Percentiles rank a stretch among this genome's conserved stretches.
Conservation (phyloP, 2,113 vertebrate genomes). For the Mandrillus leucophaeus region DNA sequence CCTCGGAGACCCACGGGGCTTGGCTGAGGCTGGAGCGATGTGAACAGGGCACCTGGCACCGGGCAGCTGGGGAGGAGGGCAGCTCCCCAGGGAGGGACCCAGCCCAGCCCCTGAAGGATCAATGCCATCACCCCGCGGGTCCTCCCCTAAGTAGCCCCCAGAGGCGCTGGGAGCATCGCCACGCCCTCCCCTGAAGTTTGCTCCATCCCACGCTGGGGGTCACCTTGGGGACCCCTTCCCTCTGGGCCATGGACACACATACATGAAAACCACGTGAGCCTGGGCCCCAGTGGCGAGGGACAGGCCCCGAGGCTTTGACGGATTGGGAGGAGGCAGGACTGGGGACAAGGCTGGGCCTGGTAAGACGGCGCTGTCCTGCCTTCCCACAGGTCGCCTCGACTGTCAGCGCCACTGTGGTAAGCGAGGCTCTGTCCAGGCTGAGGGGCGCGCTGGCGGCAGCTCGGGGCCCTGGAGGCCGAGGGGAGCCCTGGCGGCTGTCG, state of each 20-base stretch:
- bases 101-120: neutral
- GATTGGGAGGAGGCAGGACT: neutral
- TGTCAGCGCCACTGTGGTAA: slow-evolving; percentile 79
- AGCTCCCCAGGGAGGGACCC: neutral
- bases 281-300: neutral
- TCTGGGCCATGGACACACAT: neutral
- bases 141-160: too few relatives aligned
- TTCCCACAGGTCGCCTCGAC: slow-evolving; percentile 61
- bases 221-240: neutral
- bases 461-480: neutral
- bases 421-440: neutral
- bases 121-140: neutral
- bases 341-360: neutral
- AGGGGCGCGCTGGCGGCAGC: fast-evolving
- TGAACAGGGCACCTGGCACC: neutral
- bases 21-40: neutral
- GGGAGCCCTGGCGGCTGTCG: neutral
- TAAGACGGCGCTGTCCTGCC: neutral
- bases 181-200: neutral
- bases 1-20: neutral
- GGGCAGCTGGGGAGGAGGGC: neutral
- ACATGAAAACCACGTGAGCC: neutral
- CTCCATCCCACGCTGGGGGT: neutral
- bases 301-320: neutral
- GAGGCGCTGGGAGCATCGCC: neutral